phyloP scores from a whole-genome alignment of 2,888 invertebrate genomes.

The Leptinotarsa rubiginosa region DNA sequence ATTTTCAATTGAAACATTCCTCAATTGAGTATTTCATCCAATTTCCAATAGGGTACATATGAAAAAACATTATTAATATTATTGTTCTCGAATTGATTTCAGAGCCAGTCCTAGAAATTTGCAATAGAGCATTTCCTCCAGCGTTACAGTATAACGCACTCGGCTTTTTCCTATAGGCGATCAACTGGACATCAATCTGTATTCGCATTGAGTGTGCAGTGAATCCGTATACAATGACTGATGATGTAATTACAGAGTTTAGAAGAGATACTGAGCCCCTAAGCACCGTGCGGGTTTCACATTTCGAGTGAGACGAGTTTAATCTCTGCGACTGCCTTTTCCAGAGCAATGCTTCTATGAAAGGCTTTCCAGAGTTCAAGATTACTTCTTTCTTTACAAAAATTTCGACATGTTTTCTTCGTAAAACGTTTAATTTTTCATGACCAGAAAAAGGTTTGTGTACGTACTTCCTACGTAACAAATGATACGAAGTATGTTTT shows the following conservation, averaged over 20 bases:
- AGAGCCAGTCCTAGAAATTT: neutral
- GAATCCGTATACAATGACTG: conserved; percentile 10
- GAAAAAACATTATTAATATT: too few species aligned
- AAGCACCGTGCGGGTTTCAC: neutral
- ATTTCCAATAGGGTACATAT: too few species aligned
- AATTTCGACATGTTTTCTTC: neutral
- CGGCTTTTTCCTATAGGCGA: neutral
- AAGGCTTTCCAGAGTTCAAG: neutral
- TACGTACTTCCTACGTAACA: too few species aligned
- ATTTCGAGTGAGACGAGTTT: neutral
- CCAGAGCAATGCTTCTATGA: neutral
- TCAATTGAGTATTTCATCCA: too few species aligned
- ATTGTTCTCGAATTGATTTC: too few species aligned
- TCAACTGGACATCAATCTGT: conserved; percentile 11
- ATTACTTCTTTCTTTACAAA: neutral
- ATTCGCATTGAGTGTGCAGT: conserved; percentile 10
- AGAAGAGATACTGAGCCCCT: neutral
- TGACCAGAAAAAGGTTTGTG: too few species aligned
- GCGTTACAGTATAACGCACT: neutral
- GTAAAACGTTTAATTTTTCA: too few species aligned
- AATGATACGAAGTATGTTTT: too few species aligned
- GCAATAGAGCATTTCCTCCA: neutral
- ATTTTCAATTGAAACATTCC: too few species aligned
- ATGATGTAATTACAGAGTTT: conserved; percentile 13
- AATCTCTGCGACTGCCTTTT: neutral